Percentiles rank a stretch among this genome's conserved stretches.
Evolutionary conservation across 2,797 vertebrate species (phyloP).

Genomic region (Falco novaeseelandiae): DNA sequence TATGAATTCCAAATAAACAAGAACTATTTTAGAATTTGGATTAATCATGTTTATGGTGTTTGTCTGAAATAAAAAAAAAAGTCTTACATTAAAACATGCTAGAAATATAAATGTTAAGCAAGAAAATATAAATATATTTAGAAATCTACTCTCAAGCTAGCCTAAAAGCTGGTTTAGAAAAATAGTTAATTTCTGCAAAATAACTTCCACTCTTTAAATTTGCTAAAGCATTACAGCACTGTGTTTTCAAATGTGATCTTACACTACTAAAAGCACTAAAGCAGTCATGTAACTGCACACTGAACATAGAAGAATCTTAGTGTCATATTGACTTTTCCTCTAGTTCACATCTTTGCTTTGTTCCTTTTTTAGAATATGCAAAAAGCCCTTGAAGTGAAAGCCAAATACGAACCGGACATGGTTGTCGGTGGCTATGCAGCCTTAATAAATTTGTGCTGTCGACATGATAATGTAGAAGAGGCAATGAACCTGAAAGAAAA

Average conservation of each 20-base stretch:
- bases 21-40: background rate
- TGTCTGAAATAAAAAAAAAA: background rate
- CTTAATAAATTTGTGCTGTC: slow-evolving; percentile 91
- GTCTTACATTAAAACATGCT: background rate
- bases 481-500: slow-evolving; percentile 93
- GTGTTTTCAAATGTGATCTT: background rate
- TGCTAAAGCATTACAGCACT: background rate
- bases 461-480: slow-evolving; percentile 87
- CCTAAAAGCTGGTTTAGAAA: background rate
- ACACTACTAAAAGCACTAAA: background rate
- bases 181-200: background rate
- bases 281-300: background rate
- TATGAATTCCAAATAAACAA: background rate
- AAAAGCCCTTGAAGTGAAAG: slow-evolving; percentile 90
- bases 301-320: slow-evolving; percentile 23
- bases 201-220: background rate
- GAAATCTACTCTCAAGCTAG: background rate
- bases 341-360: slow-evolving; percentile 61
- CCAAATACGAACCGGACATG: slow-evolving; percentile 86
- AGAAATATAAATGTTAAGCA: background rate
- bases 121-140: background rate
- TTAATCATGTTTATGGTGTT: background rate
- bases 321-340: slow-evolving; percentile 52
- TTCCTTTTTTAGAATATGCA: slow-evolving; percentile 86
- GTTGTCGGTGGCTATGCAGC: slow-evolving; percentile 78